A percentile compares a stretch with the other conserved stretches of the same genome.
Conservation (phyloP, 2,113 vertebrate species). For the Todiramphus saurophagus region DNA sequence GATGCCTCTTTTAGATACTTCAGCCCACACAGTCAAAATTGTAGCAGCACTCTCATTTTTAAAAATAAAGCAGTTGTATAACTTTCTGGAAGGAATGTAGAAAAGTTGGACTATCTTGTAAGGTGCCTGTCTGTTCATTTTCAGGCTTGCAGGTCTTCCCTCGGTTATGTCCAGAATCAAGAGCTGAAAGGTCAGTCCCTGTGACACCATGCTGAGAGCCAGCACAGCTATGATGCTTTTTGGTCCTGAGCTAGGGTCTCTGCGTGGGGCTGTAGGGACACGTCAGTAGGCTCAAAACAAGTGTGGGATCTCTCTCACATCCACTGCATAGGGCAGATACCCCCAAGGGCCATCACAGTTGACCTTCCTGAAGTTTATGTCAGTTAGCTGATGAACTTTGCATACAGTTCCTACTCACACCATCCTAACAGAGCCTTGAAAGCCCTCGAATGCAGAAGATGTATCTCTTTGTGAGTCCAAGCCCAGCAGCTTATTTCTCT, state of each 20-base stretch:
- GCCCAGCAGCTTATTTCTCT: background rate
- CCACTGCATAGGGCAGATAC: background rate
- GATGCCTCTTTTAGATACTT: background rate
- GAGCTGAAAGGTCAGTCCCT: background rate
- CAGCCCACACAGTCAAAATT: background rate
- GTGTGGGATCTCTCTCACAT: background rate
- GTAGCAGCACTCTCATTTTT: background rate
- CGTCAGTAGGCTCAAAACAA: background rate
- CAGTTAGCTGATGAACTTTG: background rate
- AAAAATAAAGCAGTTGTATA: background rate
- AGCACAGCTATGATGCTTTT: background rate
- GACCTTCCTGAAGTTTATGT: background rate
- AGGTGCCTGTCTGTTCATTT: background rate
- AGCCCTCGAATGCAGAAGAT: background rate
- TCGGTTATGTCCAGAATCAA: background rate
- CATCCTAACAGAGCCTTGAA: rapidly evolving
- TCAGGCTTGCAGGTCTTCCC: background rate
- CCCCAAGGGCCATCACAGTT: background rate
- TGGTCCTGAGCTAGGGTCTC: background rate
- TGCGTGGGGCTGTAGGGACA: background rate
- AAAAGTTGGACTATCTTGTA: background rate
- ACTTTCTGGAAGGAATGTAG: background rate
- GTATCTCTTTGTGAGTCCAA: background rate
- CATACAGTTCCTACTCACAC: background rate
- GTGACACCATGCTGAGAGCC: background rate